Evolutionary conservation across 2,797 vertebrate species (phyloP).

Genomic region (Miichthys miiuy): DNA sequence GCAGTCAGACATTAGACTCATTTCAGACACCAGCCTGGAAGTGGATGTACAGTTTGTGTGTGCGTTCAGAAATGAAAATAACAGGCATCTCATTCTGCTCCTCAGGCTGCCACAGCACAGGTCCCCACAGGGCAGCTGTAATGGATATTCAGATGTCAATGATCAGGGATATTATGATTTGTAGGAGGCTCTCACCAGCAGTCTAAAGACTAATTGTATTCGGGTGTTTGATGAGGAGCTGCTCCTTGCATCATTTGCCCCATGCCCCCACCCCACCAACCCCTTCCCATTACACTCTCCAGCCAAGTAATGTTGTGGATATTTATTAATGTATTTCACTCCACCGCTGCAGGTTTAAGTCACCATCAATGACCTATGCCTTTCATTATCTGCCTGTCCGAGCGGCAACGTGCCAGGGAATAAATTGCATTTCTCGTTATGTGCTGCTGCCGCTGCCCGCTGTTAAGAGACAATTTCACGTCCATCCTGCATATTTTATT

Average conservation of each 20-base stretch:
- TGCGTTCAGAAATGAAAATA: constrained; percentile 44
- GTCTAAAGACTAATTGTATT: constrained; percentile 81
- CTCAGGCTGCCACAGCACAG: constrained; percentile 24
- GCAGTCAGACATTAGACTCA: constrained; percentile 15
- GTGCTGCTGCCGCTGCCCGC: constrained; percentile 78
- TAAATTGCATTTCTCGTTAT: constrained; percentile 99
- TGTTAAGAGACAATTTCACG: constrained; percentile 82
- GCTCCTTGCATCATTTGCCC: constrained; percentile 80
- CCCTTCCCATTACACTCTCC: constrained; percentile 82
- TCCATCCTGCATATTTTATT: constrained; percentile 77
- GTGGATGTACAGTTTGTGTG: constrained; percentile 26
- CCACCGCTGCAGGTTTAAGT: constrained; percentile 95
- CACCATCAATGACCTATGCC: constrained; percentile 98
- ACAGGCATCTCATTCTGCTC: constrained; percentile 22
- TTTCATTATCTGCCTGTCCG: constrained; percentile 99
- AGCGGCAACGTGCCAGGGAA: constrained; percentile 94
- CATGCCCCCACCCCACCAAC: constrained; percentile 55
- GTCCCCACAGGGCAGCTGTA: constrained; percentile 63
- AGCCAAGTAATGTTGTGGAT: constrained; percentile 93
- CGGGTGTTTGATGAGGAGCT: constrained; percentile 76
- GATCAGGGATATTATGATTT: constrained; percentile 85
- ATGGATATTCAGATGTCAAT: constrained; percentile 85
- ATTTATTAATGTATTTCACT: constrained; percentile 96
- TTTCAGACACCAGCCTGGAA: constrained; percentile 9
- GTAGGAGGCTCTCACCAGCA: constrained; percentile 73